These are phyloP conservation scores for Spilosoma lubricipeda DNA, from an alignment of 2,888 invertebrate genomes.

Conservation along the genomic window DNA sequence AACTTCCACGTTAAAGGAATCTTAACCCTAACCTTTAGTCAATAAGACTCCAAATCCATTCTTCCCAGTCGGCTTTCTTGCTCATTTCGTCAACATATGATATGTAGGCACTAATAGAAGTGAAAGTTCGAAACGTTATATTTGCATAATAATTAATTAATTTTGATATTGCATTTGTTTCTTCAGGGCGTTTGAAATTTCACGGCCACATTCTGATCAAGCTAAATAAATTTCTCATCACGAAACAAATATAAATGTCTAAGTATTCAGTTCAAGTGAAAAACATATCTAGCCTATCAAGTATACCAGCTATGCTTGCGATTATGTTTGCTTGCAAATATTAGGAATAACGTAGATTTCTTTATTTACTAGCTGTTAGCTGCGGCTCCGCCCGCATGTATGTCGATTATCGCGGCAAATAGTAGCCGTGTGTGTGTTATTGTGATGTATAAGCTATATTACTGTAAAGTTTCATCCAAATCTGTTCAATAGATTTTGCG, in stretches of 20 bases:
- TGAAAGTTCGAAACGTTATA: conserved; percentile 48
- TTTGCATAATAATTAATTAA: conserved; percentile 36
- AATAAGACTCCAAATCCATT: background rate
- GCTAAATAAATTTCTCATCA: background rate
- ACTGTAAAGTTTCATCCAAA: too few relatives aligned
- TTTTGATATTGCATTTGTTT: conserved; percentile 31
- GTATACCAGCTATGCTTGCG: background rate
- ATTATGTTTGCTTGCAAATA: background rate
- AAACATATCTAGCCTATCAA: background rate
- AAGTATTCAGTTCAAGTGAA: background rate
- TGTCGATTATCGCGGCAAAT: too few relatives aligned
- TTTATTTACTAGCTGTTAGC: too few relatives aligned
- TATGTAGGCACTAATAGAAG: conserved; percentile 47
- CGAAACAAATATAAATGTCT: background rate
- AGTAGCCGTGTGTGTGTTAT: too few relatives aligned
- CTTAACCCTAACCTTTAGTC: background rate
- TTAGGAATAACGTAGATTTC: background rate
- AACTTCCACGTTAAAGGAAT: conserved; percentile 14
- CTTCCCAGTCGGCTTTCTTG: conserved; percentile 6
- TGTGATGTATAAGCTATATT: too few relatives aligned
- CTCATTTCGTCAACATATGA: conserved; percentile 44
- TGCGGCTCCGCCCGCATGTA: too few relatives aligned
- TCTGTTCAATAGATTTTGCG: too few relatives aligned
- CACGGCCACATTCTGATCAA: background rate
- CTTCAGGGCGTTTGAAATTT: conserved; percentile 13